Conservation (phyloP, 2,888 invertebrate genomes). For the Caprella mutica region DNA sequence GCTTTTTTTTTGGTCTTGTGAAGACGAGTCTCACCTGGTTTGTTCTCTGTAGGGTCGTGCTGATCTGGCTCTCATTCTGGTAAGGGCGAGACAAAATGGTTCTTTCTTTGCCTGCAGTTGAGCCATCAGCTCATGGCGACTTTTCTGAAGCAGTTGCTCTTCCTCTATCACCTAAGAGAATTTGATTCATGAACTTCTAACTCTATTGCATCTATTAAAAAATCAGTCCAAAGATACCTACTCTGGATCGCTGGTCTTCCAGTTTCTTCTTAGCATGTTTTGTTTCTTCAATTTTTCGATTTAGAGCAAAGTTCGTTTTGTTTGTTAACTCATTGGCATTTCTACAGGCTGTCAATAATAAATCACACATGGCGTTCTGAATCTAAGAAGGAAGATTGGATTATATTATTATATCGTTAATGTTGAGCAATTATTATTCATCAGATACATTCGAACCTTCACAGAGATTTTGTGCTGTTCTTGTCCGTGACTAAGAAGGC, state of each 20-base stretch:
- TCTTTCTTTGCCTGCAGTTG: neutral
- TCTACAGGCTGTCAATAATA: neutral
- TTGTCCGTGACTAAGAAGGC: too few species aligned
- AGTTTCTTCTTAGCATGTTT: neutral
- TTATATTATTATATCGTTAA: too few species aligned
- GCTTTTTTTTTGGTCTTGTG: too few species aligned
- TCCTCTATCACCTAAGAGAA: neutral
- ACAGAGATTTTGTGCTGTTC: too few species aligned
- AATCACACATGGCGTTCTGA: neutral
- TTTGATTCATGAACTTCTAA: neutral
- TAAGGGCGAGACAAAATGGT: neutral
- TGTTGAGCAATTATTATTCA: too few species aligned
- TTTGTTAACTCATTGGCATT: neutral
- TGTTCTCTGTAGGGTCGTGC: neutral
- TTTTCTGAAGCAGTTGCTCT: neutral
- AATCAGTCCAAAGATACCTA: neutral
- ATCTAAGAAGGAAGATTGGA: too few species aligned
- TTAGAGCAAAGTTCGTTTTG: neutral
- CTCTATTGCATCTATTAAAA: neutral
- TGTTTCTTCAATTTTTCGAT: neutral
- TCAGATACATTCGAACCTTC: too few species aligned
- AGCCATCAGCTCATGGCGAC: neutral
- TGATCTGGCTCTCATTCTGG: neutral
- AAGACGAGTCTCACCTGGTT: slow-evolving; percentile 4
- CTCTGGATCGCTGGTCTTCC: neutral